Evolutionary conservation across 2,888 invertebrate genomes (phyloP).

Genomic region (Ischnus inquisitorius): DNA sequence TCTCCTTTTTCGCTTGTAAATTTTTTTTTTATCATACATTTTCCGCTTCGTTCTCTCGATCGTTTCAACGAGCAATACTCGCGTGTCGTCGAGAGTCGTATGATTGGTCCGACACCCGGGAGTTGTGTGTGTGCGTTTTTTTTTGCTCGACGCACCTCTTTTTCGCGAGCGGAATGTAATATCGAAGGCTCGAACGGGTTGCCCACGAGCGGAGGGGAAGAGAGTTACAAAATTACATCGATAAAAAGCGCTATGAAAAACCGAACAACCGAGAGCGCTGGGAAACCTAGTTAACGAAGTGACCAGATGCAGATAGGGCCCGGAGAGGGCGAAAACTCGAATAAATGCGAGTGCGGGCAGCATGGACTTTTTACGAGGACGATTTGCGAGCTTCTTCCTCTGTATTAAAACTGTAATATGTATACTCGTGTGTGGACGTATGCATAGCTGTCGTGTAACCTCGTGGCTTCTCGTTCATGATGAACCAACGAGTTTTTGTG

Average conservation of each 20-base stretch:
- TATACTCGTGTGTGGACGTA: background rate
- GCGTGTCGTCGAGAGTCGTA: constrained; percentile 62
- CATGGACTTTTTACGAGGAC: constrained; percentile 56
- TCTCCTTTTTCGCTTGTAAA: background rate
- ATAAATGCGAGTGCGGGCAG: constrained; percentile 42
- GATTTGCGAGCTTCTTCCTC: constrained; percentile 53
- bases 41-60: constrained; percentile 55
- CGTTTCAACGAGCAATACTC: constrained; percentile 65
- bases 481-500: constrained; percentile 14
- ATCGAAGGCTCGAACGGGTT: constrained; percentile 63
- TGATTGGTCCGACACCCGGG: constrained; percentile 60
- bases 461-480: constrained; percentile 1
- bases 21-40: constrained; percentile 38
- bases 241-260: constrained; percentile 77
- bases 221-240: constrained; percentile 78
- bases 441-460: background rate
- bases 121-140: constrained; percentile 65
- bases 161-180: constrained; percentile 62
- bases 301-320: constrained; percentile 47
- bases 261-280: constrained; percentile 64
- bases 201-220: constrained; percentile 52
- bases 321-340: constrained; percentile 64
- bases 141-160: constrained; percentile 65
- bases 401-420: constrained; percentile 51
- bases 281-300: constrained; percentile 16